Conservation (phyloP, 2,888 invertebrate genomes). For the Charanyca ferruginea region DNA sequence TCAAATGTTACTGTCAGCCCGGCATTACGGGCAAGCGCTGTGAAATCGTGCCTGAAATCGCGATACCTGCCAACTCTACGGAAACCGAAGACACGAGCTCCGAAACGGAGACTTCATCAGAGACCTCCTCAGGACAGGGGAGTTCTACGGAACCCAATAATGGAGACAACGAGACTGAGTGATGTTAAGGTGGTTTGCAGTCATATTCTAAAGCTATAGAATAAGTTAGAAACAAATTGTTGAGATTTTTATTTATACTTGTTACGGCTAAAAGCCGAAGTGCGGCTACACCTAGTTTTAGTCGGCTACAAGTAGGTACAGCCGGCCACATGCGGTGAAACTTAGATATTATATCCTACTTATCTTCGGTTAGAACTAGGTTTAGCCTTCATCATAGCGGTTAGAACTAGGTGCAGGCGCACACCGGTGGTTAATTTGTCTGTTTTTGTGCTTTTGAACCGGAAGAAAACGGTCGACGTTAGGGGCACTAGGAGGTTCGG, state of each 20-base stretch:
- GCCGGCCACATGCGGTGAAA: no score
- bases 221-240: neutral
- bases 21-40: conserved; percentile 95
- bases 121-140: conserved; percentile 38
- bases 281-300: no score
- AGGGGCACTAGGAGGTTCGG: no score
- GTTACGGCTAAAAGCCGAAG: no score
- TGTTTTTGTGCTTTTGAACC: no score
- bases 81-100: conserved; percentile 44
- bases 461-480: no score
- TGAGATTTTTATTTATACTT: neutral
- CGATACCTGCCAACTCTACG: conserved; percentile 47
- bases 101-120: conserved; percentile 23
- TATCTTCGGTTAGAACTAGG: no score
- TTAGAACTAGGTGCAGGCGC: no score
- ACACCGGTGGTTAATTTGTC: no score
- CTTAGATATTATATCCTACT: no score
- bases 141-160: conserved; percentile 70
- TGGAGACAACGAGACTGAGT: conserved; percentile 83
- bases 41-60: conserved; percentile 89
- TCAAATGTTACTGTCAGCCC: conserved; percentile 94
- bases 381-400: no score
- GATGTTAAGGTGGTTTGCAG: conserved; percentile 34
- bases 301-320: no score
- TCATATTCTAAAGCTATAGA: conserved; percentile 19